Conservation (phyloP, 1,140 invertebrate species). For the Anastatus disparis region DNA sequence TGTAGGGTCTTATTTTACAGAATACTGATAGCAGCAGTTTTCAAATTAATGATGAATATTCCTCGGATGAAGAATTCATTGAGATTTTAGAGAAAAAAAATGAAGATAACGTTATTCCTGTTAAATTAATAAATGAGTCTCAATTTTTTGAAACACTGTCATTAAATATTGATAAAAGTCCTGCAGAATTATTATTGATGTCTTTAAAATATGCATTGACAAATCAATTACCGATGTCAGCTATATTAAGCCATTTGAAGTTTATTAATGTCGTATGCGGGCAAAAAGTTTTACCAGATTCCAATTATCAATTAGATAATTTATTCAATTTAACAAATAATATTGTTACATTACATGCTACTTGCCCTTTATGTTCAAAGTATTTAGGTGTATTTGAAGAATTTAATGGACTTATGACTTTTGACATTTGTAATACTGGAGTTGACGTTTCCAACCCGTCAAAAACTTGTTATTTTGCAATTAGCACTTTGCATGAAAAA, state of each 20-base stretch:
- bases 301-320: not conserved
- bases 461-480: not conserved
- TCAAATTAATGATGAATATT: no score
- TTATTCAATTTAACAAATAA: not conserved
- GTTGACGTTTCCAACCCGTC: not conserved
- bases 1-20: no score
- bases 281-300: conserved; percentile 11
- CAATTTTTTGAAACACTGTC: not conserved
- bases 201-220: not conserved
- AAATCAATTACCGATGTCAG: not conserved
- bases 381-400: not conserved
- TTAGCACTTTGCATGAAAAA: no score
- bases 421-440: not conserved
- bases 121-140: not conserved
- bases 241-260: conserved; percentile 1
- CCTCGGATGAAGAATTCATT: no score
- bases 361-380: not conserved
- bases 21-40: no score
- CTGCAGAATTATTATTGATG: conserved; percentile 17
- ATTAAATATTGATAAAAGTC: not conserved
- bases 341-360: not conserved
- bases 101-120: no score
- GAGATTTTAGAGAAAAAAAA: no score
- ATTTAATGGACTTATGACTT: not conserved
- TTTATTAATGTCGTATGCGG: conserved; percentile 8